Conservation (phyloP, 2,797 vertebrate species). For the Numenius phaeopus region DNA sequence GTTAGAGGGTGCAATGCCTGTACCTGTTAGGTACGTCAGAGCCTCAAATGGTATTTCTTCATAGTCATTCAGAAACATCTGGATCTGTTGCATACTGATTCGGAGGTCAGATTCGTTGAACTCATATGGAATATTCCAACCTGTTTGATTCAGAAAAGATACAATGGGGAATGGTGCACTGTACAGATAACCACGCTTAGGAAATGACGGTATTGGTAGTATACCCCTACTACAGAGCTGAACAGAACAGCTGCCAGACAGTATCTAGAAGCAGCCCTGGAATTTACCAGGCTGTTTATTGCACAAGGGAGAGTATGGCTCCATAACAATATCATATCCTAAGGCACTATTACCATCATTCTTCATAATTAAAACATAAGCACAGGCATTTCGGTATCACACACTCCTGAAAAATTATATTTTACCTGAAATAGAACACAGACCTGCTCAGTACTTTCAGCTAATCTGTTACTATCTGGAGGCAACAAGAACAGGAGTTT, state of each 20-base stretch:
- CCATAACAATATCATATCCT: neutral
- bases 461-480: neutral
- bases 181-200: neutral
- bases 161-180: neutral
- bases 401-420: neutral
- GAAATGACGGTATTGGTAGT: neutral
- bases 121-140: slow-evolving; percentile 97
- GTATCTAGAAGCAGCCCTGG: neutral
- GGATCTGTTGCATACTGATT: slow-evolving; percentile 93
- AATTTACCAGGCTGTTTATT: neutral
- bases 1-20: neutral
- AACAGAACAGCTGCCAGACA: neutral
- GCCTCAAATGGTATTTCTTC: slow-evolving; percentile 90
- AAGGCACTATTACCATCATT: neutral
- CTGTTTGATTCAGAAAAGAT: slow-evolving; percentile 71
- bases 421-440: neutral
- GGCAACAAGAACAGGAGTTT: neutral
- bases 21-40: slow-evolving; percentile 93
- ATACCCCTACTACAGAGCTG: neutral
- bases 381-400: neutral
- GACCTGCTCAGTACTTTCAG: neutral
- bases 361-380: neutral
- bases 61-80: slow-evolving; percentile 96
- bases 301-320: neutral
- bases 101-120: slow-evolving; percentile 94